Evolutionary conservation across 2,888 invertebrate species (phyloP).

Genomic region (Rhagonycha lutea): DNA sequence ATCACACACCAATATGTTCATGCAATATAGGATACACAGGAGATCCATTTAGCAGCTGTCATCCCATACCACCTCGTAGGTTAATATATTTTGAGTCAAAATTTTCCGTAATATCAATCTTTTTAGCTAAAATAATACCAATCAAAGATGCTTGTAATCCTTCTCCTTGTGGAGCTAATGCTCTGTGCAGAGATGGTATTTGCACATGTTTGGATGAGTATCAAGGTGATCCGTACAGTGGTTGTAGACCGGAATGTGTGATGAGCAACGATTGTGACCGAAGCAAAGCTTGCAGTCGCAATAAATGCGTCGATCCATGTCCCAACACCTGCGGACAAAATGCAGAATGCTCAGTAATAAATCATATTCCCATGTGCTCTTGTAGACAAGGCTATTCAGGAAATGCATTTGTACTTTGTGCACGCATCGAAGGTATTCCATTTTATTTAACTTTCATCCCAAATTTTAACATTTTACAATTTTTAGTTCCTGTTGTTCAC

Average conservation of each 20-base stretch:
- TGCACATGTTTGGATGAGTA: conserved; percentile 71
- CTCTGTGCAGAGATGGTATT: conserved; percentile 68
- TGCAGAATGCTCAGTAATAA: conserved; percentile 72
- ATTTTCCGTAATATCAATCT: conserved; percentile 5
- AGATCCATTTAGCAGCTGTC: conserved; percentile 61
- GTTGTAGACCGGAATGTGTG: conserved; percentile 73
- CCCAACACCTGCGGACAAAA: conserved; percentile 72
- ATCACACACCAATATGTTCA: conserved; percentile 69
- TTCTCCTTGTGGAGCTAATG: conserved; percentile 74
- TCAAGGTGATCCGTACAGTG: conserved; percentile 70
- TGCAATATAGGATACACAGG: conserved; percentile 67
- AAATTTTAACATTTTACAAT: background rate
- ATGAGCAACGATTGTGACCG: conserved; percentile 70
- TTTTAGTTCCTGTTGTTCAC: conserved; percentile 28
- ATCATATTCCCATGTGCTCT: conserved; percentile 73
- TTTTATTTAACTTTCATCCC: background rate
- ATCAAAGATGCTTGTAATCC: conserved; percentile 67
- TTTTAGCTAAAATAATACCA: conserved; percentile 41
- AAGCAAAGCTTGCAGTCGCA: conserved; percentile 70
- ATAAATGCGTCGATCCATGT: conserved; percentile 75
- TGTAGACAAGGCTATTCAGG: conserved; percentile 65
- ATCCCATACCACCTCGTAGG: conserved; percentile 47
- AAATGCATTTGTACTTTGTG: conserved; percentile 71
- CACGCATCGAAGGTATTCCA: conserved; percentile 54
- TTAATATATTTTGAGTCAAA: conserved; percentile 33